phyloP scores from a whole-genome alignment of 2,113 vertebrate genomes.

The Upupa epops region DNA sequence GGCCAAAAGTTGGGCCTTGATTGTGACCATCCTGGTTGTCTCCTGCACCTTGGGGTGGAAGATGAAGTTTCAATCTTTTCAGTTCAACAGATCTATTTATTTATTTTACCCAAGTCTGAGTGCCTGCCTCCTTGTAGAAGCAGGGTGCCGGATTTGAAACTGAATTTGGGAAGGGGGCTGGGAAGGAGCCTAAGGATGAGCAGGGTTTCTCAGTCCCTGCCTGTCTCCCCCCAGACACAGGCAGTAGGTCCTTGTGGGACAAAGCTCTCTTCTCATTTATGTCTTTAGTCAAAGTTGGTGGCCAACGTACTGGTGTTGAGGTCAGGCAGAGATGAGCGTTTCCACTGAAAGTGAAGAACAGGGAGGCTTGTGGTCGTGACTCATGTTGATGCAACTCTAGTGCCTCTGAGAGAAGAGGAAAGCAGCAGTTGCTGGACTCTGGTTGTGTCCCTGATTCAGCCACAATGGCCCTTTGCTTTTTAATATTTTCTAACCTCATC shows the following conservation, averaged over 20 bases:
- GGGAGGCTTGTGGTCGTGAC: neutral
- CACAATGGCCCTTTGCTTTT: neutral
- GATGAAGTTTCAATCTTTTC: neutral
- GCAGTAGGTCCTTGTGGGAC: neutral
- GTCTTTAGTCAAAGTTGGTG: neutral
- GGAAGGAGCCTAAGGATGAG: neutral
- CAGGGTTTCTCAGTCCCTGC: fast-evolving
- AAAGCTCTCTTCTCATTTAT: neutral
- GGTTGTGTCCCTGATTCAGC: neutral
- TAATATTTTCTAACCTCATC: neutral
- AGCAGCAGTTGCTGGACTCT: neutral
- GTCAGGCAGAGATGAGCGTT: neutral
- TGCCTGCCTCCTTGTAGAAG: neutral
- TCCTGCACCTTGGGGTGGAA: neutral
- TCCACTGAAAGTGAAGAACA: neutral
- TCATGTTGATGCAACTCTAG: neutral
- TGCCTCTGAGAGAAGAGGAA: neutral
- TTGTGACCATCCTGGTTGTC: neutral
- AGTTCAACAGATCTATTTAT: neutral
- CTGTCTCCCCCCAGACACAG: neutral
- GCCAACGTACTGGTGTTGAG: neutral
- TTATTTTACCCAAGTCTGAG: neutral
- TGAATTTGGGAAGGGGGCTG: neutral
- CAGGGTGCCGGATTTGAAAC: neutral
- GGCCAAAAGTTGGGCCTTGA: neutral